These are phyloP conservation scores for Exaiptasia diaphana DNA, from an alignment of 64 coral and sea anemone species.

Conservation along the genomic window DNA sequence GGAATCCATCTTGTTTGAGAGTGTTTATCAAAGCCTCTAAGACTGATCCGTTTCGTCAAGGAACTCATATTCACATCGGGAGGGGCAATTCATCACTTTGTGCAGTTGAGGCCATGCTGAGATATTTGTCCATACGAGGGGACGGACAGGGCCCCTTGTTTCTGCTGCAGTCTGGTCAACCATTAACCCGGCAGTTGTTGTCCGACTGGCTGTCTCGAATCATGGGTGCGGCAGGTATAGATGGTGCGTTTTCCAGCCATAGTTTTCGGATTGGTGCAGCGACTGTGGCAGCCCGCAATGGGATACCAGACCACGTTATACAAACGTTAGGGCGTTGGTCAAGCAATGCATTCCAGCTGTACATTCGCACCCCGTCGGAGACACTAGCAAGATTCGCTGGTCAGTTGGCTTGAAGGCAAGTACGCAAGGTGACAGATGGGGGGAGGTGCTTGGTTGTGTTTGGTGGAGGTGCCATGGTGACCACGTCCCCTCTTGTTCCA, in stretches of 20 bases:
- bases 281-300: neutral
- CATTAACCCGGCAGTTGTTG: neutral
- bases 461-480: no score
- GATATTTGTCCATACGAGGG: neutral
- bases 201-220: neutral
- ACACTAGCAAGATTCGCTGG: neutral
- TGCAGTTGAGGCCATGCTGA: neutral
- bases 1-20: neutral
- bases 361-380: slow-evolving; percentile 10
- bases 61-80: neutral
- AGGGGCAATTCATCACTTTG: neutral
- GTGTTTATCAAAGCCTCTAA: slow-evolving; percentile 1
- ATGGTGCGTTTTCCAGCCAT: slow-evolving; percentile 15
- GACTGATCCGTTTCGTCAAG: neutral
- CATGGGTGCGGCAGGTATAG: neutral
- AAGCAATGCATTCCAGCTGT: slow-evolving; percentile 3
- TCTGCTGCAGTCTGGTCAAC: neutral
- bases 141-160: neutral
- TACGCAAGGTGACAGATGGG: no score
- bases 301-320: slow-evolving; percentile 4
- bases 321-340: slow-evolving; percentile 13
- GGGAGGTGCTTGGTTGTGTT: no score
- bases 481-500: no score
- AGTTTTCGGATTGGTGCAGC: slow-evolving; percentile 39
- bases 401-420: no score